Base-by-base conservation (phyloP, 2,888 invertebrate genomes). In the Cabera pusaria region DNA sequence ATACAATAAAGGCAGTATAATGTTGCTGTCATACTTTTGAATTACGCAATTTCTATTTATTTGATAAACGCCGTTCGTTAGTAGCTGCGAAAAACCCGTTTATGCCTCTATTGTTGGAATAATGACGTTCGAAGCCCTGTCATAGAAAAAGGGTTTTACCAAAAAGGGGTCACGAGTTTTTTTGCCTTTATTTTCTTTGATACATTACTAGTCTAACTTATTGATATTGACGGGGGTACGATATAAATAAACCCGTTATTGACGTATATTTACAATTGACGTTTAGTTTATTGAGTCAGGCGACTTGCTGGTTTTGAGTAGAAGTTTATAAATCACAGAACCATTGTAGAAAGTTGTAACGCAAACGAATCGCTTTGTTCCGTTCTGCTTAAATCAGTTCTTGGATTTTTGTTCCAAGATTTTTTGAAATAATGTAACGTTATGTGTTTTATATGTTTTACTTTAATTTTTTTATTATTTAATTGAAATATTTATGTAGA, bases 181-280 rank as follows among this genome's bases (percentile, higher is more conserved):
- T 22, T 25, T 24, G 23, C 32, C 17, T 21, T 16, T 10, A 21
- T 41, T 37, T 32, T 37, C 25, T 31, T 44, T 40, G 19, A 40
- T 18, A 28, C 27, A 37, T 42, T 26, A 37, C 38, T 39, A 36
- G 32, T 22, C 28, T 18, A 16, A 17, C 10, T 45, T 35, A 46
- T 44, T 47, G 41, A 36, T 38, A 49, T 50, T 46, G 48, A 50
- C 44, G 34, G 28, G 44, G 42, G 44, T 48, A 19, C 14, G 28
- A 23, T 17, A 12, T 31, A 29, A 14, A 14, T n/a, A n/a, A n/a
- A n/a, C n/a, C n/a, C n/a, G n/a, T n/a, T n/a, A n/a, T n/a, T n/a
- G n/a, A n/a, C n/a, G n/a, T n/a, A n/a, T n/a, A n/a, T n/a, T n/a
- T n/a, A n/a, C n/a, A n/a, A n/a, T n/a, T n/a, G n/a, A n/a, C n/a